These are phyloP conservation scores for Scolopax rusticola DNA, from an alignment of 2,797 vertebrate species.

Conservation along the genomic window DNA sequence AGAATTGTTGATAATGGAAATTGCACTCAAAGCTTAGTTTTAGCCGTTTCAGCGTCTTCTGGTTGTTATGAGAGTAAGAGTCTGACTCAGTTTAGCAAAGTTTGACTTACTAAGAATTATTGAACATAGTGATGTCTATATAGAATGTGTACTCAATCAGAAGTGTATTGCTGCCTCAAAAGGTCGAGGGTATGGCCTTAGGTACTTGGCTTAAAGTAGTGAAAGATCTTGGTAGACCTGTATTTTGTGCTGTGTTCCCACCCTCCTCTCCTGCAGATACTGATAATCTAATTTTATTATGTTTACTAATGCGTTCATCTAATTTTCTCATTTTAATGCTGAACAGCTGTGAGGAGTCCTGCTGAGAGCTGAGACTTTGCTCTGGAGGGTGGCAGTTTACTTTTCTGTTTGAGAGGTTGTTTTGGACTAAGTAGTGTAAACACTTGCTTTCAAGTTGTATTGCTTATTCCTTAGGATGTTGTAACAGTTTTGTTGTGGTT, in stretches of 20 bases:
- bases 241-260: not conserved
- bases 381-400: constrained; percentile 50
- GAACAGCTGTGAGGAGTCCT: constrained; percentile 66
- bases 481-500: constrained; percentile 22
- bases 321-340: constrained; percentile 58
- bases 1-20: not conserved
- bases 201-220: not conserved
- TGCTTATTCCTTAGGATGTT: constrained; percentile 10
- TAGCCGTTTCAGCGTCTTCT: not conserved
- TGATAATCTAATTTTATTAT: constrained; percentile 3
- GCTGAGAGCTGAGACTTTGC: constrained; percentile 58
- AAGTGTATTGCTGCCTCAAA: not conserved
- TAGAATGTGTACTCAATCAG: not conserved
- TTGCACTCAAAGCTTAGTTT: not conserved
- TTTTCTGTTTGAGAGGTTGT: constrained; percentile 47
- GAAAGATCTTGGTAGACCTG: not conserved
- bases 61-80: not conserved
- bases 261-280: not conserved
- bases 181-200: not conserved
- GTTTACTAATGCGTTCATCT: constrained; percentile 21
- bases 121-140: not conserved
- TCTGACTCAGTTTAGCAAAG: not conserved
- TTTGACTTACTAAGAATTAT: not conserved
- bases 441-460: not conserved
- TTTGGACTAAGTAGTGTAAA: constrained; percentile 38